phyloP scores from a whole-genome alignment of 2,797 vertebrate species.

The Channa striata region DNA sequence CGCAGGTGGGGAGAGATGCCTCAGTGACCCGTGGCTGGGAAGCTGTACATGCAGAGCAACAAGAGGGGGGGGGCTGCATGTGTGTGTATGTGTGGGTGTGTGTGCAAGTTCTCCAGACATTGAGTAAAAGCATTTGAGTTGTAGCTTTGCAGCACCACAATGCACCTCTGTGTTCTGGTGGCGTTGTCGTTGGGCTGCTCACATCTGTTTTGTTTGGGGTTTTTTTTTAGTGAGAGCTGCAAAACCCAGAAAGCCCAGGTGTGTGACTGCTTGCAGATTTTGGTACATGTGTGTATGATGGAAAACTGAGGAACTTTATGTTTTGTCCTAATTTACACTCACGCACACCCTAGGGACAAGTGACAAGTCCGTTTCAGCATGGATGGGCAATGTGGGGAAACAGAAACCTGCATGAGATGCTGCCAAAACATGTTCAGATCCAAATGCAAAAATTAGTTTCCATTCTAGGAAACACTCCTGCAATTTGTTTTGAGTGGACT shows the following conservation, averaged over 20 bases:
- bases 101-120: conserved; percentile 28
- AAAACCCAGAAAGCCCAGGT: conserved; percentile 78
- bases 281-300: conserved; percentile 51
- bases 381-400: conserved; percentile 24
- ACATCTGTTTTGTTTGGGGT: conserved; percentile 74
- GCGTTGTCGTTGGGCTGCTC: conserved; percentile 70
- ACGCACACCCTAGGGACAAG: conserved; percentile 40
- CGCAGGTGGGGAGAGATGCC: conserved; percentile 57
- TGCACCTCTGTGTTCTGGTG: conserved; percentile 77
- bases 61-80: conserved; percentile 20
- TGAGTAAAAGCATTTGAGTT: conserved; percentile 38
- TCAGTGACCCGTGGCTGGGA: conserved; percentile 59
- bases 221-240: conserved; percentile 80
- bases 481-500: conserved; percentile 2
- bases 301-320: conserved; percentile 73
- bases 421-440: conserved; percentile 11
- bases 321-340: conserved; percentile 67
- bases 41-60: conserved; percentile 53
- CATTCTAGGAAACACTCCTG: conserved; percentile 35
- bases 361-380: conserved; percentile 48
- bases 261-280: conserved; percentile 13
- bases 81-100: conserved; percentile 6
- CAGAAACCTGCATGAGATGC: conserved; percentile 25
- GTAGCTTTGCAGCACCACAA: conserved; percentile 68
- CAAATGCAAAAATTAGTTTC: conserved; percentile 25